These are phyloP conservation scores for Tupaia tana DNA, from an alignment of 2,113 vertebrate genomes.

Conservation along the genomic window DNA sequence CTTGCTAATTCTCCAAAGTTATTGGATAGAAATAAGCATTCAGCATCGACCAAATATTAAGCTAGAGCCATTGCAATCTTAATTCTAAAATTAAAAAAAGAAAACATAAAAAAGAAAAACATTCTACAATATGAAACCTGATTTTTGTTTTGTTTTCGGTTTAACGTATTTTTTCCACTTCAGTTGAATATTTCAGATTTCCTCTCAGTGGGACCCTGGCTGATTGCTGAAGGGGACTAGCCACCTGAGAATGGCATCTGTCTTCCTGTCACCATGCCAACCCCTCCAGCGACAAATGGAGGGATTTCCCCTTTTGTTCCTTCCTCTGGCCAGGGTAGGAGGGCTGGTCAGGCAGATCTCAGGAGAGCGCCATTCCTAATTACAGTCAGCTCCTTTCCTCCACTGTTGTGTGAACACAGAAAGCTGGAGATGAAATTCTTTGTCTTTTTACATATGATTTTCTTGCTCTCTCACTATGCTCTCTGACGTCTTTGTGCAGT, in stretches of 20 bases:
- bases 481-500: slow-evolving; percentile 70
- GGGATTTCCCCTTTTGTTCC: slow-evolving; percentile 63
- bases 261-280: slow-evolving; percentile 69
- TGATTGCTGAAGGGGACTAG: slow-evolving; percentile 10
- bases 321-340: slow-evolving; percentile 9
- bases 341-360: neutral
- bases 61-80: neutral
- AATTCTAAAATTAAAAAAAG: slow-evolving; percentile 20
- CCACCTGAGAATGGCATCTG: slow-evolving; percentile 72
- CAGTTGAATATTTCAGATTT: slow-evolving; percentile 56
- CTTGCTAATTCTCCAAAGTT: slow-evolving; percentile 10
- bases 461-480: slow-evolving; percentile 56
- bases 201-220: slow-evolving; percentile 33
- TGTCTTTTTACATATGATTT: slow-evolving; percentile 35
- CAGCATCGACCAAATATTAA: neutral
- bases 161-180: slow-evolving; percentile 10
- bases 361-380: neutral
- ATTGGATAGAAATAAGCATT: slow-evolving; percentile 51
- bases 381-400: slow-evolving; percentile 15
- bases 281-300: neutral
- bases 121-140: neutral
- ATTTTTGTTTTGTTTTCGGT: slow-evolving; percentile 45
- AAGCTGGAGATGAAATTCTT: neutral
- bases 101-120: slow-evolving; percentile 27
- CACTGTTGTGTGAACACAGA: slow-evolving; percentile 21